Base-by-base conservation (phyloP, 30 jellyfish, hydroid and myxozoan species). In the Pelagia noctiluca region DNA sequence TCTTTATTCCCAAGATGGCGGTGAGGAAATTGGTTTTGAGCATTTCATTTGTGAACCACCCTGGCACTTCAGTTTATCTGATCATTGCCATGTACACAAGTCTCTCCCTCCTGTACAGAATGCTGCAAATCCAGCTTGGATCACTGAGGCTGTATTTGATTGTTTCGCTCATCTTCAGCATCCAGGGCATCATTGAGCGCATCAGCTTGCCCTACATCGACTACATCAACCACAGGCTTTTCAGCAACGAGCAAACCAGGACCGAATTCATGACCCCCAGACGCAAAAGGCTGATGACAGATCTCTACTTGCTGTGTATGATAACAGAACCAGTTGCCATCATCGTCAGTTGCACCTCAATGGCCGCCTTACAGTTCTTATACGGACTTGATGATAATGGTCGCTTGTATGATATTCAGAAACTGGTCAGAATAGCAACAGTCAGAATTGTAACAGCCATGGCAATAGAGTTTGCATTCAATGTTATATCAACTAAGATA, bases 211-310 rank as follows among this genome's bases (percentile, higher is more conserved):
- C 92, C 8, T 82, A 82, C 65, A 38, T 69, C 0, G 92, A 82
- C 74, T 82, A 66, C 86, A 36, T 82, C 42, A 72, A 67, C 30
- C 92, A 82, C 61, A 82, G 37, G 61, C 62, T 68, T 36, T 35
- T 82, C 60, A 61, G 21, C 25, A 69, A 82, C 60, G 62, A 50
- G 5, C 50, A 64, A 33, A 82, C 69, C 29, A 1, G 54, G 61
- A 35, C 82, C 19, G 92, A 82, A 33, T 82, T 82, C 48, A 82
- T 82, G 92, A 82, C 92, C 35, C 92, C 92, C 24, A 68, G 85
- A 31, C 79, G 82, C 42, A 82, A 69, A 24, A 33, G 92, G n/a
- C 65, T 82, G 23, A 68, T 82, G 92, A 60, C 92, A 13, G 92
- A 82, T 42, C 50, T 82, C 34, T 66, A 82, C 21, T 37, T 82